Base-by-base conservation (phyloP, 2,888 invertebrate species). In the Herminia tarsipennalis region DNA sequence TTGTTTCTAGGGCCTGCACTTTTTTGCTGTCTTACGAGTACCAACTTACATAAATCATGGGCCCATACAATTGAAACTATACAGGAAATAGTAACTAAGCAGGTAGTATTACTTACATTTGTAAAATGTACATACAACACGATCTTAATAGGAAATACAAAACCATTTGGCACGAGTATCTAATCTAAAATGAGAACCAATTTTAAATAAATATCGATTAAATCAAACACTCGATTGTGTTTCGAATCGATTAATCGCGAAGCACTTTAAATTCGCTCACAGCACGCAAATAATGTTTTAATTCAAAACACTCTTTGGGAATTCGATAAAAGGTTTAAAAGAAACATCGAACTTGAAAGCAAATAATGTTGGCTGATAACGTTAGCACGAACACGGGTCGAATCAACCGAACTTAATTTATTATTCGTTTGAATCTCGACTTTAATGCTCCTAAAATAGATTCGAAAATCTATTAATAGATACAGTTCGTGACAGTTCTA, bases 281-380 rank as follows among this genome's bases (percentile, higher is more conserved):
- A 78, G 76, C 79, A 82, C 72, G 80, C 81, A 76, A 83, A 77
- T 83, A 85, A 86, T 83, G 86, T 84, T 83, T 85, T 84, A 86
- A 86, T 88, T 85, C 81, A 72, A 78, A 79, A 83, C 81, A 83
- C 83, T 79, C 73, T 78, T 76, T 74, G 69, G 65, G 75, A 80
- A 81, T 74, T 75, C 78, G 80, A 84, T 84, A 83, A 83, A 82
- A 78, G 73, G 70, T 83, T 80, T 70, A 78, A 81, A 84, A 83
- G 78, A 82, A 82, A 83, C 78, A 80, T 83, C 76, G 78, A 78
- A 82, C 83, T 79, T 73, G 70, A 68, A 76, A 81, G 74, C 83
- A 80, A 87, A 86, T 85, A 85, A 84, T 74, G 73, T 73, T 77
- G 74, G 70, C 80, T 79, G 86, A 87, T 88, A 88, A 84, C 78